phyloP scores from a whole-genome alignment of 2,113 vertebrate genomes.

The Osmerus eperlanus region DNA sequence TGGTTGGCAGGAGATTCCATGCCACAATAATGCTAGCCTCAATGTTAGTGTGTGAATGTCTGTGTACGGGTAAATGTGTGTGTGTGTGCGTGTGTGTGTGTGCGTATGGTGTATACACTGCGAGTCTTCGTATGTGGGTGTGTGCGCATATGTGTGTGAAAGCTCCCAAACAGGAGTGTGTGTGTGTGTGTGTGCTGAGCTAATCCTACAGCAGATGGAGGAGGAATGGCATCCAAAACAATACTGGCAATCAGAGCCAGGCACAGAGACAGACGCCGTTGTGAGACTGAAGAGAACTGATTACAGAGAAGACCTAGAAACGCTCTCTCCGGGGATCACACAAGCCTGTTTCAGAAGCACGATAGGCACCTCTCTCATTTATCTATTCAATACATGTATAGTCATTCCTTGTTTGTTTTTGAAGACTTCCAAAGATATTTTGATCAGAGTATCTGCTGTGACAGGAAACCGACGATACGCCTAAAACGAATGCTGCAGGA shows the following conservation, averaged over 20 bases:
- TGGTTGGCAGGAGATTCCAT: slow-evolving; percentile 3
- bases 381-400: neutral
- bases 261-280: slow-evolving; percentile 11
- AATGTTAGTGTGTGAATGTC: neutral
- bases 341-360: neutral
- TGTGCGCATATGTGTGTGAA: slow-evolving; percentile 9
- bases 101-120: neutral
- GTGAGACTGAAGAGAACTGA: slow-evolving; percentile 1
- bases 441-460: too few relatives aligned
- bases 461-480: too few relatives aligned
- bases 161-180: neutral
- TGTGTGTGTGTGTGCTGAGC: slow-evolving; percentile 26
- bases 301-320: neutral
- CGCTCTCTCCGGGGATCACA: neutral
- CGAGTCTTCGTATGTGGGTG: neutral
- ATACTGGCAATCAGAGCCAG: slow-evolving; percentile 49
- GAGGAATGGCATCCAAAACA: slow-evolving; percentile 57
- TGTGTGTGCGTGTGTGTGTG: neutral
- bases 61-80: neutral
- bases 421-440: too few relatives aligned
- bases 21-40: slow-evolving; percentile 8
- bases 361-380: neutral
- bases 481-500: too few relatives aligned
- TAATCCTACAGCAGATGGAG: slow-evolving; percentile 68
- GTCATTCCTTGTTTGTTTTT: neutral